phyloP scores from a whole-genome alignment of 2,888 invertebrate genomes.

The Agrochola lychnidis region DNA sequence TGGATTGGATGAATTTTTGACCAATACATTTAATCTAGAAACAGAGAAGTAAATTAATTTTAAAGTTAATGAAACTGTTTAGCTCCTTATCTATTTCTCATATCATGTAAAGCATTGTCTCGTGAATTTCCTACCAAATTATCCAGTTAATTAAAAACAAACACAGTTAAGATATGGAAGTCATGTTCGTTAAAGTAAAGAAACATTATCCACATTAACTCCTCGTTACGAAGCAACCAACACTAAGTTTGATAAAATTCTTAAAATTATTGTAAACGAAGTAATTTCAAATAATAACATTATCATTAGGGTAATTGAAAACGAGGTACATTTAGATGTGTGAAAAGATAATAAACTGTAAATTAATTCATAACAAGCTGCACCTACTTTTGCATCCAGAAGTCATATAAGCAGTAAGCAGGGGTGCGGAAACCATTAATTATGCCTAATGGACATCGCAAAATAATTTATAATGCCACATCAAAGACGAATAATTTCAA shows the following conservation, averaged over 20 bases:
- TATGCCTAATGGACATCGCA: conserved; percentile 36
- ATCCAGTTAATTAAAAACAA: conserved; percentile 33
- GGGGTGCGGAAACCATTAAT: conserved; percentile 45
- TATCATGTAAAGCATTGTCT: conserved; percentile 4
- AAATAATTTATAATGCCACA: conserved; percentile 30
- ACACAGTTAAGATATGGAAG: conserved; percentile 47
- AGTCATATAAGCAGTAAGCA: conserved; percentile 30
- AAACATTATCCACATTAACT: conserved; percentile 41
- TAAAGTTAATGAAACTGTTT: not conserved
- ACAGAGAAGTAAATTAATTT: not conserved
- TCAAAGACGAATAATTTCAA: conserved; percentile 41
- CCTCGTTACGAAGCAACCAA: conserved; percentile 29
- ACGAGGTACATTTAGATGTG: conserved; percentile 20
- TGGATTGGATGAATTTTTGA: conserved; percentile 9
- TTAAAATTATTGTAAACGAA: conserved; percentile 5
- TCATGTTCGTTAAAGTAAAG: conserved; percentile 35
- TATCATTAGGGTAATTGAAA: conserved; percentile 40
- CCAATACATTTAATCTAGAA: conserved; percentile 1
- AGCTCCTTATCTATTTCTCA: not conserved
- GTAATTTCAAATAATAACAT: conserved; percentile 15
- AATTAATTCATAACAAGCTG: conserved; percentile 41
- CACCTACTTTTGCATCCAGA: conserved; percentile 45
- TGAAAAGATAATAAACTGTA: conserved; percentile 25
- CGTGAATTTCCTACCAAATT: conserved; percentile 33
- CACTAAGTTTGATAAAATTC: conserved; percentile 31